phyloP scores from a whole-genome alignment of 2,113 vertebrate species.

The Pycnonotus jocosus region DNA sequence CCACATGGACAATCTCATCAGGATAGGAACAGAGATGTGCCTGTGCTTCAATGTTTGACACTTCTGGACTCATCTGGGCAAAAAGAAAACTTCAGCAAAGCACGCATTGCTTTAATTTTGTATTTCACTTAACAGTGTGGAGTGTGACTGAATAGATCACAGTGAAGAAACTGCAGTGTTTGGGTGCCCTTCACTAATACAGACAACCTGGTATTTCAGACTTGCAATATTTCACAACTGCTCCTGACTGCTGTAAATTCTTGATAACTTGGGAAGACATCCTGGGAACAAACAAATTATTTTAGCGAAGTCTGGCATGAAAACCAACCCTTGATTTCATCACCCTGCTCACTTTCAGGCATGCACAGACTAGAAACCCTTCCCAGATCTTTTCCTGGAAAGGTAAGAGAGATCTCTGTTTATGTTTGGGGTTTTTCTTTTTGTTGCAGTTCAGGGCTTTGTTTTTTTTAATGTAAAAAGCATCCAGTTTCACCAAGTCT shows the following conservation, averaged over 20 bases:
- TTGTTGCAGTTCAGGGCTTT: neutral
- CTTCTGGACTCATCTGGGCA: neutral
- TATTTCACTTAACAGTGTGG: neutral
- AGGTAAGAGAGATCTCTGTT: neutral
- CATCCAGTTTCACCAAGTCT: neutral
- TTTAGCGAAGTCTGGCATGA: neutral
- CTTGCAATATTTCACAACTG: neutral
- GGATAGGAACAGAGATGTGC: neutral
- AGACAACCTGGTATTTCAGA: neutral
- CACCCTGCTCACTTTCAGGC: neutral
- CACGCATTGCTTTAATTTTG: neutral
- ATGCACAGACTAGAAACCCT: neutral
- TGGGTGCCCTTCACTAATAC: neutral
- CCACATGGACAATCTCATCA: neutral
- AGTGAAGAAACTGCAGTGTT: neutral
- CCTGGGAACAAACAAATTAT: neutral
- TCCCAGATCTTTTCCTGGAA: neutral
- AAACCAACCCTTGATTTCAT: slow-evolving; percentile 12
- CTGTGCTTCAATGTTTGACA: neutral
- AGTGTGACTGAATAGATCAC: neutral
- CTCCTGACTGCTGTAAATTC: neutral
- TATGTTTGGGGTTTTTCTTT: neutral
- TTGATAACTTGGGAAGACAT: neutral
- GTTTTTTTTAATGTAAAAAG: neutral
- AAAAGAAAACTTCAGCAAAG: neutral